A percentile compares a stretch with the other conserved stretches of the same genome.
These are phyloP conservation scores for Kryptolebias marmoratus DNA, from an alignment of 2,113 vertebrate species.

Conservation along the genomic window DNA sequence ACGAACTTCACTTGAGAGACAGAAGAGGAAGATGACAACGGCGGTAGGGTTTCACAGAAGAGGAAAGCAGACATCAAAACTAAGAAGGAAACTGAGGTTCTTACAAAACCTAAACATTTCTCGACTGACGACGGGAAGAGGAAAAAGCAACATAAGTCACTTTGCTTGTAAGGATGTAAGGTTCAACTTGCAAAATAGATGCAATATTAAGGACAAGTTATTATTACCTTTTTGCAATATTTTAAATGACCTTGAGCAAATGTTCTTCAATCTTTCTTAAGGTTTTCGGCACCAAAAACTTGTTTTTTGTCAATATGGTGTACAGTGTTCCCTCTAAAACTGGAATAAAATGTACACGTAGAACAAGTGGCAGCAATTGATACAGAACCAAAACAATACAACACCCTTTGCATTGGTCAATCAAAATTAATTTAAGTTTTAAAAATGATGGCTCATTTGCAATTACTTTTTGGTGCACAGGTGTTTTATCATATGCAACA, in stretches of 20 bases:
- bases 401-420: no score
- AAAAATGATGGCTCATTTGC: no score
- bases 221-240: background rate
- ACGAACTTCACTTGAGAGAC: conserved; percentile 26
- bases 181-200: conserved; percentile 9
- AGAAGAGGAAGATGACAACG: conserved; percentile 27
- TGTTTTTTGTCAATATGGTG: no score
- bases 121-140: background rate
- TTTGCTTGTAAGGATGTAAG: conserved; percentile 7
- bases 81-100: conserved; percentile 49
- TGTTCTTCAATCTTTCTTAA: no score
- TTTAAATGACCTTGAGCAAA: background rate
- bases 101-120: conserved; percentile 23
- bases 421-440: no score
- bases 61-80: conserved; percentile 50
- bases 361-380: no score
- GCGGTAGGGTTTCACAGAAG: conserved; percentile 47
- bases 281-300: no score
- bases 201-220: background rate
- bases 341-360: no score
- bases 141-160: background rate
- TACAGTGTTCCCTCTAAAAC: no score
- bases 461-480: no score
- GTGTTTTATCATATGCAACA: no score
- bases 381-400: no score